A percentile compares a stretch with the other conserved stretches of the same genome.
phyloP scores from a whole-genome alignment of 2,888 invertebrate genomes.

The Platynereis dumerilii region DNA sequence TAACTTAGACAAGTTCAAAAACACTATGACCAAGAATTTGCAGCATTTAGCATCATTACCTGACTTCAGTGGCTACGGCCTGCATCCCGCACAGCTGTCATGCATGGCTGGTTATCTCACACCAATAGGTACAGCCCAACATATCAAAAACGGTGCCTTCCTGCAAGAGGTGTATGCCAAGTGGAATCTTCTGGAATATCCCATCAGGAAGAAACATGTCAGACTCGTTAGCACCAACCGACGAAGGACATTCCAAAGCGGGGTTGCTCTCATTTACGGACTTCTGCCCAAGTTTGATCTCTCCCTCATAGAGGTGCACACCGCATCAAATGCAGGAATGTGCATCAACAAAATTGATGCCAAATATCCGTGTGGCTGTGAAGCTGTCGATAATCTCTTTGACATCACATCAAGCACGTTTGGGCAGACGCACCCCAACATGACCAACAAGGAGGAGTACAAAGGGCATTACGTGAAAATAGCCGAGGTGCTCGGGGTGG shows the following conservation, averaged over 20 bases:
- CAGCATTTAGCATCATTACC: constrained; percentile 65
- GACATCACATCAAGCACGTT: constrained; percentile 31
- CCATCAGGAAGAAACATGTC: constrained; percentile 55
- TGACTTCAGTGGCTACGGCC: constrained; percentile 45
- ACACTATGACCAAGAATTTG: constrained; percentile 16
- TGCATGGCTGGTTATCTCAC: constrained; percentile 89
- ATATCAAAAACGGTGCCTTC: constrained; percentile 78
- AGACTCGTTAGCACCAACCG: constrained; percentile 80
- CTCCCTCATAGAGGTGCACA: constrained; percentile 70
- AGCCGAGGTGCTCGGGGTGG: constrained; percentile 77
- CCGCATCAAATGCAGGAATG: constrained; percentile 30
- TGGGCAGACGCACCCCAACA: constrained; percentile 16
- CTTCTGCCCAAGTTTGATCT: constrained; percentile 75
- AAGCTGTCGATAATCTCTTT: constrained; percentile 71
- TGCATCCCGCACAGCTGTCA: constrained; percentile 45
- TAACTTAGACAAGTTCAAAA: constrained; percentile 21
- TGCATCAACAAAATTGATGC: constrained; percentile 69
- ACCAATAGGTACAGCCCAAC: constrained; percentile 79
- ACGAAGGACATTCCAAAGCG: constrained; percentile 88
- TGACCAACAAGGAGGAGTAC: background rate
- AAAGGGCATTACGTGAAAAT: constrained; percentile 67
- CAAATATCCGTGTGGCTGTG: constrained; percentile 83
- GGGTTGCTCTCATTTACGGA: constrained; percentile 78
- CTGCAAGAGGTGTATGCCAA: constrained; percentile 64
- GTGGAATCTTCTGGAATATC: constrained; percentile 50